Evolutionary conservation across 1,140 invertebrate species (phyloP), one percentile per base, ranked within the genome.

Genomic region (Ostrea edulis): DNA sequence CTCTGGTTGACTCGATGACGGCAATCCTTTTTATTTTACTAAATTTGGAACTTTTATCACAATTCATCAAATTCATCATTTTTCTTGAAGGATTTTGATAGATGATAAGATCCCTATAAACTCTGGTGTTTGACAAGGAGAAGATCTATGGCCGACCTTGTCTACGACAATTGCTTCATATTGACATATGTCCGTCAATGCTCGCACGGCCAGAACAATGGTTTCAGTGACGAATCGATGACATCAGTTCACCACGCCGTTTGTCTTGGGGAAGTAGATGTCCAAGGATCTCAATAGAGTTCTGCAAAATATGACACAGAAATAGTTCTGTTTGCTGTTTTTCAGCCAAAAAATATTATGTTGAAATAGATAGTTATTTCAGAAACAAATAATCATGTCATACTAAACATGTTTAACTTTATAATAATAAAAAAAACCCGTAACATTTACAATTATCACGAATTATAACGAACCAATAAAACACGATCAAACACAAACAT

Each of bases 101-200:
- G 68, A 77, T 77, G 68, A 9, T 77, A 62, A 9, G 68, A 77
- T 77, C 25, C 11, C 68, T 77, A 77, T 35, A 77, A 77, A 44
- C 68, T 35, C 68, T 77, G 68, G 68, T 77, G 68, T 77, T 77
- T 77, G 68, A 77, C 68, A 77, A 25, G 68, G 68, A 35, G 68
- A 77, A 77, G 68, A 77, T 77, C 68, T 77, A 77, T 77, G 68
- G 0, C 68, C 68, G 68, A 25, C 68, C 68, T 77, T 77, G 68
- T 77, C 68, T 77, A 77, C 68, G 68, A 35, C 25, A 77, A 77
- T 77, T 77, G 22, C 25, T 25, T 29, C 68, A 5, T 77, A 77
- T 77, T 77, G 68, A 77, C 68, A 77, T 77, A 35, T 77, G 68
- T 77, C 68, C 68, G 68, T 77, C 68, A 77, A 77, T 77, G 68